Conservation (phyloP, 2,113 vertebrate genomes). For the Pachycephala philippinensis region DNA sequence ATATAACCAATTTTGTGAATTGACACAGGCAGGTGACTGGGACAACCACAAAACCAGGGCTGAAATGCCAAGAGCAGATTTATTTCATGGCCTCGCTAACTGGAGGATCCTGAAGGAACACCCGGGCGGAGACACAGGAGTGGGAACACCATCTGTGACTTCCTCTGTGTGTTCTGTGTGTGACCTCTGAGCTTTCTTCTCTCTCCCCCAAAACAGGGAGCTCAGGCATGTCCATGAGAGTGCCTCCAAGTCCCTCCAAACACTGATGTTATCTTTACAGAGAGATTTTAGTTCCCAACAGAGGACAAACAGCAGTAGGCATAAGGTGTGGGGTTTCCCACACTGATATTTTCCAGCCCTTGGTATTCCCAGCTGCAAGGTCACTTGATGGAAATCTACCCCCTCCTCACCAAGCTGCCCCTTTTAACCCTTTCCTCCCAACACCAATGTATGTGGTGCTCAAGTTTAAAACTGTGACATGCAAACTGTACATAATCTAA, state of each 20-base stretch:
- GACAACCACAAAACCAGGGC: neutral
- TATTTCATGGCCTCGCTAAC: fast-evolving
- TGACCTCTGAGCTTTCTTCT: neutral
- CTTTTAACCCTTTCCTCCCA: neutral
- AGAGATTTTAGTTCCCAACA: neutral
- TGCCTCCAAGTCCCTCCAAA: neutral
- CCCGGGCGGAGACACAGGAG: fast-evolving
- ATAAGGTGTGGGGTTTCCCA: neutral
- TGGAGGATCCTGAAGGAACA: neutral
- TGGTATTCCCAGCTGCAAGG: neutral
- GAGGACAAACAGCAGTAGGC: neutral
- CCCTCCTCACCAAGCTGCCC: too few species aligned
- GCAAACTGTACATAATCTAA: neutral
- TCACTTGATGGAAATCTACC: neutral
- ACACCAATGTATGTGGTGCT: neutral
- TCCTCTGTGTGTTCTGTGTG: neutral
- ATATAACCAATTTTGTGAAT: neutral
- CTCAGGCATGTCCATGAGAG: neutral
- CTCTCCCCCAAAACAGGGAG: neutral
- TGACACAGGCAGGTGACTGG: neutral
- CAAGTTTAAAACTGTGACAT: neutral
- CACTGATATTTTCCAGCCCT: neutral
- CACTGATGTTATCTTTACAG: too few species aligned
- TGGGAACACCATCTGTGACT: neutral
- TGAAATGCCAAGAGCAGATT: neutral